A percentile compares a stretch with the other conserved stretches of the same genome.
These are phyloP conservation scores for Tenthredo distinguenda DNA, from an alignment of 2,888 invertebrate species.

Conservation along the genomic window DNA sequence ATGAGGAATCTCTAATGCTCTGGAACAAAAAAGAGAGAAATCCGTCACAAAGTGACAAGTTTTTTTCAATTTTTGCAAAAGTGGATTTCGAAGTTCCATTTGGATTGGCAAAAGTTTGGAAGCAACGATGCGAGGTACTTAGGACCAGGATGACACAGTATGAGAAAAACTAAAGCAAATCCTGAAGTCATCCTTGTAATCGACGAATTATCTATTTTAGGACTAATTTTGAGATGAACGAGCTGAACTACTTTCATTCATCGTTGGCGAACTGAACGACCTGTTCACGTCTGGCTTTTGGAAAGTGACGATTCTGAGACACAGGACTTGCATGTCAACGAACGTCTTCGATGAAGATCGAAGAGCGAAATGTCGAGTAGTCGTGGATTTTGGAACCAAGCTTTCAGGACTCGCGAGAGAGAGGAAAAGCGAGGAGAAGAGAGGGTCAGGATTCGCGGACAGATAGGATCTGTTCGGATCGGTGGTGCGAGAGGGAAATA, in stretches of 20 bases:
- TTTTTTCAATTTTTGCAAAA: too few relatives aligned
- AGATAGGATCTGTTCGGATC: conserved; percentile 70
- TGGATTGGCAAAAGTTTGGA: not conserved
- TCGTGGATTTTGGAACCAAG: not conserved
- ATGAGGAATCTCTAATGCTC: not conserved
- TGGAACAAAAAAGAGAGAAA: not conserved
- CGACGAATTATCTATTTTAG: not conserved
- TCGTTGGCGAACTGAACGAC: not conserved
- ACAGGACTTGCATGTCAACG: not conserved
- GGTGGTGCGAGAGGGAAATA: conserved; percentile 10
- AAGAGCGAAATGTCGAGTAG: not conserved
- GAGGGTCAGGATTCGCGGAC: conserved; percentile 71
- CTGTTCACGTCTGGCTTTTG: not conserved
- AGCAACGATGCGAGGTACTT: not conserved
- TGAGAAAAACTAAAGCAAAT: not conserved
- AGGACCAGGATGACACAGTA: not conserved
- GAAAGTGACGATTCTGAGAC: not conserved
- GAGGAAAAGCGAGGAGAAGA: conserved; percentile 61
- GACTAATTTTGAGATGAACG: not conserved
- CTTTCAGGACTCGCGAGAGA: not conserved
- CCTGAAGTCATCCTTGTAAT: not conserved
- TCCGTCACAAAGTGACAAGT: too few relatives aligned
- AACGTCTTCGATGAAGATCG: not conserved
- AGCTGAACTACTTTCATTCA: not conserved
- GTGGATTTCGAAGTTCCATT: not conserved